These are phyloP conservation scores for Cynaeus angustus DNA, from an alignment of 2,888 invertebrate species.

Conservation along the genomic window DNA sequence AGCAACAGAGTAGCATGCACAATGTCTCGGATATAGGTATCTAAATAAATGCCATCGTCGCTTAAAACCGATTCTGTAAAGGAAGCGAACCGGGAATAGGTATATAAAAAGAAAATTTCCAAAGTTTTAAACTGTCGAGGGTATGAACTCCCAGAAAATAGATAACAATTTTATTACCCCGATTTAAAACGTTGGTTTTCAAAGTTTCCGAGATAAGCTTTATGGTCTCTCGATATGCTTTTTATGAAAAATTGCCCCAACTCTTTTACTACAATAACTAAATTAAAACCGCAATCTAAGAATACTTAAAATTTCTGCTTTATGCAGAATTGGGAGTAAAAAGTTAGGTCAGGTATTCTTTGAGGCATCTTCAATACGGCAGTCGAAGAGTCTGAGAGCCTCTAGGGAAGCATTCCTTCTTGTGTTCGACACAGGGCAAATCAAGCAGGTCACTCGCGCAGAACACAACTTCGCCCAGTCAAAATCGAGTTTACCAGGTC, in stretches of 20 bases:
- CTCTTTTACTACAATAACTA: neutral
- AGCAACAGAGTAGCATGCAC: slow-evolving; percentile 1
- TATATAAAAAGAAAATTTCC: slow-evolving; percentile 41
- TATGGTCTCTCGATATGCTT: slow-evolving; percentile 3
- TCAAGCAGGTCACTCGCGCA: slow-evolving; percentile 52
- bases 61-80: slow-evolving; percentile 22
- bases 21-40: slow-evolving; percentile 11
- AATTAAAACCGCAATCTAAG: slow-evolving; percentile 26
- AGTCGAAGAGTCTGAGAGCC: slow-evolving; percentile 27
- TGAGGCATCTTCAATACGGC: slow-evolving; percentile 46
- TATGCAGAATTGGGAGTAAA: slow-evolving; percentile 39
- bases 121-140: slow-evolving; percentile 45
- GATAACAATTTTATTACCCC: slow-evolving; percentile 51
- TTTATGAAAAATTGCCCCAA: slow-evolving; percentile 26
- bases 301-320: slow-evolving; percentile 37
- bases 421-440: slow-evolving; percentile 53
- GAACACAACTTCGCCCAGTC: slow-evolving; percentile 49
- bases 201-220: slow-evolving; percentile 24
- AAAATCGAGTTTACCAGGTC: slow-evolving; percentile 49
- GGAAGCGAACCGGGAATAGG: slow-evolving; percentile 15
- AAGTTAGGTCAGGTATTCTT: slow-evolving; percentile 47
- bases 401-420: slow-evolving; percentile 49
- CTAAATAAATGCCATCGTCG: slow-evolving; percentile 14
- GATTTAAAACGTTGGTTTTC: slow-evolving; percentile 41
- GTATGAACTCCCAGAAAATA: slow-evolving; percentile 44